Evolutionary conservation across 2,113 vertebrate genomes (phyloP), one percentile per base, ranked within the genome.

Genomic region (Phylloscopus trochiloides): DNA sequence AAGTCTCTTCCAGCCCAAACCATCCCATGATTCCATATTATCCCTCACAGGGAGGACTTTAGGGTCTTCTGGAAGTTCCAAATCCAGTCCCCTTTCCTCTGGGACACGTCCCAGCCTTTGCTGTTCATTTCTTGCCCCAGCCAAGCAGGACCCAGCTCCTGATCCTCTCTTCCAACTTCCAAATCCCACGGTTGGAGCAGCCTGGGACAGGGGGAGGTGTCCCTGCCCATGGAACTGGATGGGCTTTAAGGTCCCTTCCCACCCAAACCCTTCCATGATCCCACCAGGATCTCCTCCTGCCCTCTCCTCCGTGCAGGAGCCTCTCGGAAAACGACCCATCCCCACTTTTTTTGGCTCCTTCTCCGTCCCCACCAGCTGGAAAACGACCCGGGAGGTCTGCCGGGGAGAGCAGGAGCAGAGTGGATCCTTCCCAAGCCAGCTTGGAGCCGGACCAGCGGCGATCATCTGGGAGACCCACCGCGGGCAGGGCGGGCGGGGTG

Each of bases 61-160:
- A 13, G 5, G 4, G 2, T 70, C 17, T 54, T 43, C 6, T 43
- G n/a, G 26, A 58, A 62, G 19, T 36, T 80, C 25, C 57, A 20
- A 59, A 28, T 2, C 32, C 26, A 17, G 9, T 47, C 24, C 40
- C 17, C 19, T 14, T 34, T 83, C 22, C 43, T 31, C 45, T 2
- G 1, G 72, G 72, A 54, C 47, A 5, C n/a, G 1, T 89, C 48
- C 48, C 65, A 36, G 25, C 32, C 42, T 83, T 95, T 31, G 11
- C 65, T 57, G 3, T 43, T 31, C n/a, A 36, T 68, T 65, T n/a
- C 73, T 62, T 25, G 19, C 29, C 22, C 24, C 47, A 43, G 3
- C 32, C 62, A 17, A 32, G 11, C 71, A 38, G 26, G 32, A 43
- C 36, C 34, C 2, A 0, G 28, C 1, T 14, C 6, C 2, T 18